A percentile compares a stretch with the other conserved stretches of the same genome.
Conservation (phyloP, 2,113 vertebrate species). For the Ammodytes dubius region DNA sequence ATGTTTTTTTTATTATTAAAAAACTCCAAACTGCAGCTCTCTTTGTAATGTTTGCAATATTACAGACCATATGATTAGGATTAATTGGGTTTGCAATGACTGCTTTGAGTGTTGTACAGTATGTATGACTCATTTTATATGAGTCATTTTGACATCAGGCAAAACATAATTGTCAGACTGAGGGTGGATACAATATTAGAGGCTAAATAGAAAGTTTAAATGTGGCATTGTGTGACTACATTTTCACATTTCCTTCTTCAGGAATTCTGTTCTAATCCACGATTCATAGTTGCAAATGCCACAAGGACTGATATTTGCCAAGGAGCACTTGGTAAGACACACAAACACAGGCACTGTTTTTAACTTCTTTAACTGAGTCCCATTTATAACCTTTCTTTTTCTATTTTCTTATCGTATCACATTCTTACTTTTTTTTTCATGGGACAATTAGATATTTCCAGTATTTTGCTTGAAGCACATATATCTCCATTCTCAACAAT, state of each 20-base stretch:
- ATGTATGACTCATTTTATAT: neutral
- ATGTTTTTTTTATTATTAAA: neutral
- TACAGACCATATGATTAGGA: neutral
- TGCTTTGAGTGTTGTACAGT: neutral
- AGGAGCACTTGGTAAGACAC: slow-evolving; percentile 87
- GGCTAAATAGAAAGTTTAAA: neutral
- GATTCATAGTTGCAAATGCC: slow-evolving; percentile 85
- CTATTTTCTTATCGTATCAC: neutral
- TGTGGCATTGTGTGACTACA: fast-evolving
- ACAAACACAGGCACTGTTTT: neutral
- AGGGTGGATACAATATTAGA: neutral
- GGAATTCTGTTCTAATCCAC: slow-evolving; percentile 54
- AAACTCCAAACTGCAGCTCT: neutral
- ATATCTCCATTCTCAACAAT: neutral
- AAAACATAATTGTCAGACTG: neutral
- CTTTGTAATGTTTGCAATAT: neutral
- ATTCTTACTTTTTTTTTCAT: slow-evolving; percentile 11
- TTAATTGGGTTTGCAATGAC: neutral
- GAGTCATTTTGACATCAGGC: neutral
- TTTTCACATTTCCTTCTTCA: slow-evolving; percentile 11
- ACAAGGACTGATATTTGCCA: slow-evolving; percentile 91
- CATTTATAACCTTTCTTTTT: neutral
- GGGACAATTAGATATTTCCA: neutral
- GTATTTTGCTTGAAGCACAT: neutral
- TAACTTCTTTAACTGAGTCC: neutral